A percentile compares a stretch with the other conserved stretches of the same genome.
These are phyloP conservation scores for Axis porcinus DNA, from an alignment of 2,113 vertebrate species.

Conservation along the genomic window DNA sequence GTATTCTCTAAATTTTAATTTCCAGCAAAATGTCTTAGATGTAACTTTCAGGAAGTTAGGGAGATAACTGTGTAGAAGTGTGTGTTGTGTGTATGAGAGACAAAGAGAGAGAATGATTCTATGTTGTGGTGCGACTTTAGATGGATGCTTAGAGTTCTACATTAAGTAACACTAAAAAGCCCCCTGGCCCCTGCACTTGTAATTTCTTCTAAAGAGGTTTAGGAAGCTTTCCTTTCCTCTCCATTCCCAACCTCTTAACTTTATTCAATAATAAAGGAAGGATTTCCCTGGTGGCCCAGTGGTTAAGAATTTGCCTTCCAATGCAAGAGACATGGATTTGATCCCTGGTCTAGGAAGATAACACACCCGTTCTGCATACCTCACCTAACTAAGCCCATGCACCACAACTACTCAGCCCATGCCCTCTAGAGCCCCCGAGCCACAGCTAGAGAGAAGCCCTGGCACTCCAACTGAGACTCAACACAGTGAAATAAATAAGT, in stretches of 20 bases:
- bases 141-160: neutral
- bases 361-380: too few relatives aligned
- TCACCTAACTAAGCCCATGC: rapidly evolving
- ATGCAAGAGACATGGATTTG: neutral
- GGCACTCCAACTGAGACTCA: neutral
- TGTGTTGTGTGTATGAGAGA: neutral
- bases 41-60: neutral
- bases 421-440: neutral
- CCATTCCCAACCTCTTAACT: neutral
- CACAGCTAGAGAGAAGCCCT: neutral
- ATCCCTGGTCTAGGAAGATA: neutral
- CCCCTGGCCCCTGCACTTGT: neutral
- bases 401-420: neutral
- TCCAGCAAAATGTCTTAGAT: neutral
- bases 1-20: neutral
- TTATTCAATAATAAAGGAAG: neutral
- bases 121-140: neutral
- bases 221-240: neutral
- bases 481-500: neutral
- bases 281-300: neutral
- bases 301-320: neutral
- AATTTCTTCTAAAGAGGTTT: neutral
- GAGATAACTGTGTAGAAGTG: neutral
- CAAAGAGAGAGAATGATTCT: neutral
- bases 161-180: neutral